A percentile compares a stretch with the other conserved stretches of the same genome.
Conservation (phyloP, 2,113 vertebrate genomes). For the Castor canadensis region DNA sequence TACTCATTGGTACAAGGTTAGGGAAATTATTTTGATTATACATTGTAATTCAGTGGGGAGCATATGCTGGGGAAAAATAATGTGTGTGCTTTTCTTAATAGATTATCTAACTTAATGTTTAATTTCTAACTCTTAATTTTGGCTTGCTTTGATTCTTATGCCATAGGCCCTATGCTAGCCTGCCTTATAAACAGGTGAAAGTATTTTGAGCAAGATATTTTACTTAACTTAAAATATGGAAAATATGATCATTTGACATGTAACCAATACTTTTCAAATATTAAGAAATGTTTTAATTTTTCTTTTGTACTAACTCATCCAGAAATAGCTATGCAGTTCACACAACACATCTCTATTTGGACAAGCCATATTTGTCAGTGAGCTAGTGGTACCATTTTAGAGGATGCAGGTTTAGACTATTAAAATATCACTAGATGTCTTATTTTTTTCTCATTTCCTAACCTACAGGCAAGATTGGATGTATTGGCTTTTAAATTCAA, state of each 20-base stretch:
- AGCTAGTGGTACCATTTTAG: not conserved
- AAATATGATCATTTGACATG: not conserved
- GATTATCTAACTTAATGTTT: no score
- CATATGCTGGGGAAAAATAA: no score
- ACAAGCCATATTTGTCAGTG: not conserved
- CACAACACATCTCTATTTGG: not conserved
- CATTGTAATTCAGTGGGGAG: no score
- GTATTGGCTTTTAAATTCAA: constrained; percentile 33
- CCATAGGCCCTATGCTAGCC: no score
- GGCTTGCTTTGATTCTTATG: no score
- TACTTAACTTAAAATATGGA: not conserved
- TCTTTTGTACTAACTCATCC: not conserved
- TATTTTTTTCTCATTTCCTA: not conserved
- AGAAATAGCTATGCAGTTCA: not conserved
- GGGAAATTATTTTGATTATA: no score
- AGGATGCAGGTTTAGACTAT: not conserved
- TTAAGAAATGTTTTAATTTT: not conserved
- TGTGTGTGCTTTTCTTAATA: no score
- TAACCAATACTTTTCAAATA: not conserved
- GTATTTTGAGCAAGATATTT: not conserved
- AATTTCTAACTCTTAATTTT: no score
- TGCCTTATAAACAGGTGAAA: not conserved
- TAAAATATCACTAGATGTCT: not conserved
- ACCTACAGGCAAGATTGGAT: not conserved
- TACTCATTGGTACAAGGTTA: no score